A percentile compares a stretch with the other conserved stretches of the same genome.
phyloP scores from a whole-genome alignment of 2,888 invertebrate genomes.

The Argyresthia albistria region DNA sequence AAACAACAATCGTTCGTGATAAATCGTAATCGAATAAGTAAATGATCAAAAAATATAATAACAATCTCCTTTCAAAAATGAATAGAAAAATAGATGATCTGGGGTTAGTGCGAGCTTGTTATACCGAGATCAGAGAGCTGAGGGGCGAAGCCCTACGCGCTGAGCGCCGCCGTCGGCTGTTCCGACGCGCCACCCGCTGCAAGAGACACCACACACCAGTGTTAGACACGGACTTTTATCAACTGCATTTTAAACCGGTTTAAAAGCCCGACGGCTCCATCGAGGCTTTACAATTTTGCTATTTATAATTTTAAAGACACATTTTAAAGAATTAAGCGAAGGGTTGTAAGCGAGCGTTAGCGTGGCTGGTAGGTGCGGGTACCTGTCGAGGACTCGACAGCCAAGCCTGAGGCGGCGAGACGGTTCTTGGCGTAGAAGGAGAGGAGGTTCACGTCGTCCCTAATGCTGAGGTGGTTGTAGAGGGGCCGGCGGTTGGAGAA shows the following conservation, averaged over 20 bases:
- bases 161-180: conserved; percentile 72
- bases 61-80: conserved; percentile 27
- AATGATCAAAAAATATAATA: conserved; percentile 37
- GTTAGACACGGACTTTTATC: conserved; percentile 65
- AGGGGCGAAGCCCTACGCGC: conserved; percentile 50
- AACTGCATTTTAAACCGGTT: conserved; percentile 24
- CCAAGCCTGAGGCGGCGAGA: conserved; percentile 74
- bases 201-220: conserved; percentile 71
- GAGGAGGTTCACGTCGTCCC: conserved; percentile 88
- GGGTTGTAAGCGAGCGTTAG: conserved; percentile 50
- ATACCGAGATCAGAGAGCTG: conserved; percentile 64
- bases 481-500: conserved; percentile 83
- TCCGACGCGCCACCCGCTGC: conserved; percentile 69
- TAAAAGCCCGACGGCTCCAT: conserved; percentile 27
- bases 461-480: conserved; percentile 82
- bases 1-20: conserved; percentile 39
- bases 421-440: conserved; percentile 90
- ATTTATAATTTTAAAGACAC: conserved; percentile 29
- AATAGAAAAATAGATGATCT: conserved; percentile 56
- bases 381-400: conserved; percentile 66
- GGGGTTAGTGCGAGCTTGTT: conserved; percentile 60
- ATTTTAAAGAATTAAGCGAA: conserved; percentile 54
- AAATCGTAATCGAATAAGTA: conserved; percentile 13
- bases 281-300: conserved; percentile 4
- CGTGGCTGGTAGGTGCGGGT: conserved; percentile 40